A percentile compares a stretch with the other conserved stretches of the same genome.
These are phyloP conservation scores for Patiria miniata DNA, from an alignment of 35 echinoderm and acorn worm genomes.

Conservation along the genomic window DNA sequence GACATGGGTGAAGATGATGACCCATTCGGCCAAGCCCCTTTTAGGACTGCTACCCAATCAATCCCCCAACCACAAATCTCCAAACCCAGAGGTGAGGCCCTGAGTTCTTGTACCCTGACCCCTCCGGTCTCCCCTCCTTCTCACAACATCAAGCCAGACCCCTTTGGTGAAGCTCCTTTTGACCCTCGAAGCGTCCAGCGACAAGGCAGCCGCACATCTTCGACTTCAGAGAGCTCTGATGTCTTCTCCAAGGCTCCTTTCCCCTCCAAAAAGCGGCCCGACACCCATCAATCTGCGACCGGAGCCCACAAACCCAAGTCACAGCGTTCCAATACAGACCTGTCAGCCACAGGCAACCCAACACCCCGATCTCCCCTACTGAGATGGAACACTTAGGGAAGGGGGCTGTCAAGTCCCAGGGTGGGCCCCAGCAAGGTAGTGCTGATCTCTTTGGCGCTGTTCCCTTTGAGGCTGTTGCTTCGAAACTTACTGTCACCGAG, in stretches of 20 bases:
- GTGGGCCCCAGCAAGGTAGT: slow-evolving; percentile 44
- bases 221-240: slow-evolving; percentile 87
- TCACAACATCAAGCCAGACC: slow-evolving; percentile 60
- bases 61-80: background rate
- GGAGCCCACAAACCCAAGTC: slow-evolving; percentile 63
- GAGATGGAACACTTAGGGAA: slow-evolving; percentile 55
- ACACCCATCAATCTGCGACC: slow-evolving; percentile 52
- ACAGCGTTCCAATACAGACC: slow-evolving; percentile 75
- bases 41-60: slow-evolving; percentile 31
- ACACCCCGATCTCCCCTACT: slow-evolving; percentile 95
- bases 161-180: slow-evolving; percentile 80
- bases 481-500: slow-evolving; percentile 32
- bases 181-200: slow-evolving; percentile 61
- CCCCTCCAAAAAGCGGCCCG: slow-evolving; percentile 84
- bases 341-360: slow-evolving; percentile 74
- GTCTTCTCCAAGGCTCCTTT: slow-evolving; percentile 97
- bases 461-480: slow-evolving; percentile 72
- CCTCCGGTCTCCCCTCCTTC: slow-evolving; percentile 93
- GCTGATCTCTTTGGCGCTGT: slow-evolving; percentile 93
- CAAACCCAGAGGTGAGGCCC: slow-evolving; percentile 58
- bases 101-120: slow-evolving; percentile 83
- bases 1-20: slow-evolving; percentile 70
- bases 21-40: slow-evolving; percentile 78
- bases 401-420: background rate
- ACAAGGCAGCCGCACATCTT: slow-evolving; percentile 76